A percentile compares a stretch with the other conserved stretches of the same genome.
These are phyloP conservation scores for Frankliniella intonsa DNA, from an alignment of 2,888 invertebrate species.

Conservation along the genomic window DNA sequence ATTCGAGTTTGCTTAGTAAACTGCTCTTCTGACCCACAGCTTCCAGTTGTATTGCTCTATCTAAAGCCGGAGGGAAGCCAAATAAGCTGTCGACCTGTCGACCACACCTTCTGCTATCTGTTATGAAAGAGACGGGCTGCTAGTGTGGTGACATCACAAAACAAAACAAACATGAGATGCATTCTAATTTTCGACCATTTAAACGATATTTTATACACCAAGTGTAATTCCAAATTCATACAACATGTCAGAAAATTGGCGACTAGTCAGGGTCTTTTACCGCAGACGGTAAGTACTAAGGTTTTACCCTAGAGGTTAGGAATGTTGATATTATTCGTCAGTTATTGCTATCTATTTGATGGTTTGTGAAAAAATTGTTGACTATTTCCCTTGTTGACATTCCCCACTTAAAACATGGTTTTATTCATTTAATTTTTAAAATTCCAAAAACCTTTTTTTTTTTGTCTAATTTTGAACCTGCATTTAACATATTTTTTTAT, in stretches of 20 bases:
- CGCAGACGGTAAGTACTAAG: slow-evolving; percentile 43
- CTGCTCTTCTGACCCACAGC: neutral
- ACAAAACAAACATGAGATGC: slow-evolving; percentile 57
- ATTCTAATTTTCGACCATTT: slow-evolving; percentile 66
- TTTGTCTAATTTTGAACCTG: neutral
- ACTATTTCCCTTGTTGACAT: neutral
- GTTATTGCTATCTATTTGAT: neutral
- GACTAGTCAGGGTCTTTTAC: slow-evolving; percentile 49
- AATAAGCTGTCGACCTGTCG: neutral
- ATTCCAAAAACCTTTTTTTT: neutral
- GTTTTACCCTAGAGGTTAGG: slow-evolving; percentile 1
- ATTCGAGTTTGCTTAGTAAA: neutral
- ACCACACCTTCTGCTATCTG: neutral
- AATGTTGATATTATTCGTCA: neutral
- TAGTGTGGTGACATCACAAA: neutral
- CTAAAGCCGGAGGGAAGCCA: neutral
- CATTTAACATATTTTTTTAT: too few species aligned
- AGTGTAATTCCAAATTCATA: slow-evolving; percentile 61
- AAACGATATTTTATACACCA: slow-evolving; percentile 65
- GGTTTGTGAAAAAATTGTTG: neutral
- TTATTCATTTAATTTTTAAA: too few species aligned
- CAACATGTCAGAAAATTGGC: slow-evolving; percentile 52
- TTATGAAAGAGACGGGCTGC: neutral
- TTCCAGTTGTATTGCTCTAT: neutral
- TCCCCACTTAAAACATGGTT: too few species aligned